These are phyloP conservation scores for Malacoraja senta DNA, from an alignment of 2,797 vertebrate species.

Conservation along the genomic window DNA sequence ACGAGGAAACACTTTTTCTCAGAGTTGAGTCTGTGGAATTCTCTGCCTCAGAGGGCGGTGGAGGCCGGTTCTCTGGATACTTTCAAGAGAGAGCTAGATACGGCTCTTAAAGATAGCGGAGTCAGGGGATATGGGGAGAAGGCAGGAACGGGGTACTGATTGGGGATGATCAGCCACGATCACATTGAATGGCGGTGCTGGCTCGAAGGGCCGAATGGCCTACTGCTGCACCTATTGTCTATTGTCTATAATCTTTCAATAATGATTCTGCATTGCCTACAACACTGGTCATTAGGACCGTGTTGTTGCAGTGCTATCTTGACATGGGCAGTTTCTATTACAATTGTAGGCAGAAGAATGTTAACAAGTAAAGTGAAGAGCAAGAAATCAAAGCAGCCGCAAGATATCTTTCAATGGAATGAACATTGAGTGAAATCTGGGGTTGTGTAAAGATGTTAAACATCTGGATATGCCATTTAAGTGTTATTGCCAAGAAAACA, in stretches of 20 bases:
- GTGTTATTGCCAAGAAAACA: background rate
- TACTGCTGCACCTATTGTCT: background rate
- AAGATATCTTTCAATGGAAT: background rate
- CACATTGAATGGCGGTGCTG: no score
- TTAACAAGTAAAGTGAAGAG: background rate
- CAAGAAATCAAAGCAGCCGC: background rate
- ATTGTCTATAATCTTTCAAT: background rate
- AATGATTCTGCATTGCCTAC: background rate
- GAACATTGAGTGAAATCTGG: background rate
- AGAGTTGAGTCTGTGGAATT: no score
- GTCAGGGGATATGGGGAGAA: no score
- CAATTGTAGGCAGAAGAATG: background rate
- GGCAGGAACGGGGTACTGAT: no score
- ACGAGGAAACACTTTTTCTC: no score
- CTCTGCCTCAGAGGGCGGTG: no score
- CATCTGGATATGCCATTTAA: background rate
- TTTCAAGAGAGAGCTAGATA: no score
- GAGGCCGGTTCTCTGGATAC: no score
- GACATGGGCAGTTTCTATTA: background rate
- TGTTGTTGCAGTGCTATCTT: background rate
- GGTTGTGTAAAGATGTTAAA: no score
- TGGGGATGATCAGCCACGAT: no score
- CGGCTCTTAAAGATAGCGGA: no score
- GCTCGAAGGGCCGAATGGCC: no score
- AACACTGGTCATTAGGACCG: background rate